These are phyloP conservation scores for Ametastegia equiseti DNA, from an alignment of 2,888 invertebrate genomes.

Conservation along the genomic window DNA sequence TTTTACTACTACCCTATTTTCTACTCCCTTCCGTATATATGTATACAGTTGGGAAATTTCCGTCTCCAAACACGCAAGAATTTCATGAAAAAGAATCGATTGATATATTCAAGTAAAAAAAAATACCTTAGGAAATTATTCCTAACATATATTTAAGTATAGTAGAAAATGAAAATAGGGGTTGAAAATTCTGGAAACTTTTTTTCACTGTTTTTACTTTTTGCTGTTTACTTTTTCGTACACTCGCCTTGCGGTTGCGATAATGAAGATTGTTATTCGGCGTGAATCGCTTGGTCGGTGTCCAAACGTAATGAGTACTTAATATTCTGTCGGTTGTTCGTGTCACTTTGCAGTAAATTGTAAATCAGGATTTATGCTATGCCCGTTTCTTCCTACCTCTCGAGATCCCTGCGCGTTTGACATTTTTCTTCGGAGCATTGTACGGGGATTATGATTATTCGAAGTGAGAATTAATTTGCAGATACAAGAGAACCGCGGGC, in stretches of 20 bases:
- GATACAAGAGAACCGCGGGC: too few relatives aligned
- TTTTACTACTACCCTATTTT: neutral
- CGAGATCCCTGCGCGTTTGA: neutral
- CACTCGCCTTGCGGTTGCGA: neutral
- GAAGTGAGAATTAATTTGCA: too few relatives aligned
- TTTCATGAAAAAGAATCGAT: neutral
- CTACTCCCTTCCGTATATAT: neutral
- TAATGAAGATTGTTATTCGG: conserved; percentile 21
- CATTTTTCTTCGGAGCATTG: too few relatives aligned
- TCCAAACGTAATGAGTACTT: conserved; percentile 19
- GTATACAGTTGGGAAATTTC: neutral
- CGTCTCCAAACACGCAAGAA: neutral
- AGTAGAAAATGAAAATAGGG: neutral
- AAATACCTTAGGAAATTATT: too few relatives aligned
- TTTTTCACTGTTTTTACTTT: neutral
- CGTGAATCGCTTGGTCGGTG: conserved; percentile 27
- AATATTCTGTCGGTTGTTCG: neutral
- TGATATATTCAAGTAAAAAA: neutral
- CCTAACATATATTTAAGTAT: too few relatives aligned
- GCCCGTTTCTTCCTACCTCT: neutral
- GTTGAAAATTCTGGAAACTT: neutral
- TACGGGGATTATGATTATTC: too few relatives aligned
- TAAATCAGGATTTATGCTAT: neutral
- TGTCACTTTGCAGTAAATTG: neutral
- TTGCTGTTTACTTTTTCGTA: neutral